Base-by-base conservation (phyloP, 1,140 invertebrate genomes). In the Drosophila tropicalis region DNA sequence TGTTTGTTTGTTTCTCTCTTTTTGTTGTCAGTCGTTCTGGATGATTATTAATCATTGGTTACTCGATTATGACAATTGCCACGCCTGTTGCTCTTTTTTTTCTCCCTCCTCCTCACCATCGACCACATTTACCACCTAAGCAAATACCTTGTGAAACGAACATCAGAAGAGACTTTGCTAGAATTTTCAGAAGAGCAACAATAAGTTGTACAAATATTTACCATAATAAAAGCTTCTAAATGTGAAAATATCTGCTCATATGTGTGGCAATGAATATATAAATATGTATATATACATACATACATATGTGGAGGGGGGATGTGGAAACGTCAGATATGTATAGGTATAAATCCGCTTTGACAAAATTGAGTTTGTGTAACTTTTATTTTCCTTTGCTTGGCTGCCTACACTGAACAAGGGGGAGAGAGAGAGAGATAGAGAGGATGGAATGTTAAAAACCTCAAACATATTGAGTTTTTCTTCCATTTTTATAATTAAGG, bases 361-460 rank as follows among this genome's bases (percentile, higher is more conserved):
- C 22, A 72, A 84, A 84, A 84, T 83, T 84, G 72, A 83, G 81
- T 80, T 83, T 84, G 62, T 72, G 76, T 76, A 80, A 84, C 81
- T 84, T 83, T 83, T 74, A 58, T 70, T 51, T 51, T 55, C 6
- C 10, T 36, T n/a, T 36, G 15, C 15, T 40, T 34, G 29, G 2
- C 36, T 39, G 36, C 9, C 36, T 12, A 39, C 22, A 25, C 22
- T 2, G 10, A 15, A 9, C n/a, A 9, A 51, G 19, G 22, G 44
- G 12, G 36, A 4, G 12, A 3, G 12, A 13, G 12, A 39, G 36
- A 39, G 2, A 39, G 36, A 5, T 12, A 1, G 10, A 12, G 36
- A 3, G 10, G 5, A 12, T 9, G 34, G 34, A 36, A 12, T 12
- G 12, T 13, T 13, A 13, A 13, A 39, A 39, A 39, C 44, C 44